Conservation (phyloP, 1,140 invertebrate species). For the Gonatopus flavifemur region DNA sequence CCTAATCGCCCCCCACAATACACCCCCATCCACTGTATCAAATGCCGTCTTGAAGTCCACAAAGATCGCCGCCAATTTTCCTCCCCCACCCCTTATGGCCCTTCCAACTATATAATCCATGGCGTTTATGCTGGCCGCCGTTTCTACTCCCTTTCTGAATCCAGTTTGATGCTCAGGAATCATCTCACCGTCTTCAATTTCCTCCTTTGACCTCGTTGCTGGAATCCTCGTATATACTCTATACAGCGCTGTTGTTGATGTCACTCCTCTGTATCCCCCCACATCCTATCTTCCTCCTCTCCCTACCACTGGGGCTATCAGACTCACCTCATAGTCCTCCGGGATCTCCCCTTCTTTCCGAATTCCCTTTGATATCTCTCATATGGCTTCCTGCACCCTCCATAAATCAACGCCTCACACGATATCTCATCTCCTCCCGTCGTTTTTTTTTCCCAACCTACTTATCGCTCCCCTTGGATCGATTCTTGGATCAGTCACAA, state of each 20-base stretch:
- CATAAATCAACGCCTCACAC: too few relatives aligned
- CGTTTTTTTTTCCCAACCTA: too few relatives aligned
- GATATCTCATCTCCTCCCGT: too few relatives aligned
- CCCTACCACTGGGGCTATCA: background rate
- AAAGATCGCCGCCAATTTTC: background rate
- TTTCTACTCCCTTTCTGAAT: too few relatives aligned
- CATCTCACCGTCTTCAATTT: background rate
- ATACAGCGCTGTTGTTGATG: background rate
- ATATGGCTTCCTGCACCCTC: background rate
- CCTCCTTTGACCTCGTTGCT: background rate
- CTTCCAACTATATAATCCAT: background rate
- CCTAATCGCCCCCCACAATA: background rate
- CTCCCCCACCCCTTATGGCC: background rate
- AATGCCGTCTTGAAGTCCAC: background rate
- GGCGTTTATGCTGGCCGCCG: background rate
- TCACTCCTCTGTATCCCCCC: conserved; percentile 6
- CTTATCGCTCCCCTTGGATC: too few relatives aligned
- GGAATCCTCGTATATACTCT: background rate
- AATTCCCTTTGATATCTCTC: conserved; percentile 1
- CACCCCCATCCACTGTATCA: background rate
- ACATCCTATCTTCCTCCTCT: background rate
- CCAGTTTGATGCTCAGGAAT: too few relatives aligned
- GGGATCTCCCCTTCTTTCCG: conserved; percentile 4
- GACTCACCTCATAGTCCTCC: conserved; percentile 1
- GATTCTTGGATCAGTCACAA: too few relatives aligned